phyloP scores from a whole-genome alignment of 1,140 invertebrate genomes.

The Heliconius nattereri region DNA sequence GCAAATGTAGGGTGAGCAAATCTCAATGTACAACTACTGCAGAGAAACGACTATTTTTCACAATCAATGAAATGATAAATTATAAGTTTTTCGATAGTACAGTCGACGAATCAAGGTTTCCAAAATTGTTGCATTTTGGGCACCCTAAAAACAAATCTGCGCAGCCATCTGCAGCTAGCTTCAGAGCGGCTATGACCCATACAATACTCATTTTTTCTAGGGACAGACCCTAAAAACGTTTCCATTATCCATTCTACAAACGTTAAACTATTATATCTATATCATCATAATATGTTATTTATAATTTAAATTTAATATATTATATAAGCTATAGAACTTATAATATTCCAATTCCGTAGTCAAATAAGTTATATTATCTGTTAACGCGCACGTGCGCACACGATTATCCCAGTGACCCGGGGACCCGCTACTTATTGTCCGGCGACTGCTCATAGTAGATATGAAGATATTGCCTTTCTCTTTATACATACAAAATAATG shows the following conservation, averaged over 20 bases:
- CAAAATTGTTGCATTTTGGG: too few species aligned
- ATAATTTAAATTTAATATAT: neutral
- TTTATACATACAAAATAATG: neutral
- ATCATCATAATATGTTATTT: neutral
- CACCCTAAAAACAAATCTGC: too few species aligned
- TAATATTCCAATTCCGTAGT: conserved; percentile 6
- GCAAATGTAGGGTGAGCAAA: too few species aligned
- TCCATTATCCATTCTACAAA: too few species aligned
- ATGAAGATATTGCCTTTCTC: conserved; percentile 8
- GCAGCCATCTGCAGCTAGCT: too few species aligned
- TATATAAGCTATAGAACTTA: neutral
- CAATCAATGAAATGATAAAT: too few species aligned
- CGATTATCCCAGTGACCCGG: conserved; percentile 51
- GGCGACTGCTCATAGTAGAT: conserved; percentile 35
- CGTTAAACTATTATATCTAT: neutral
- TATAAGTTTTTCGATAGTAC: too few species aligned
- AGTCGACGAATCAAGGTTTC: too few species aligned
- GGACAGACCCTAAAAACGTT: too few species aligned
- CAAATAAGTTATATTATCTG: conserved; percentile 18
- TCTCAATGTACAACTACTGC: neutral
- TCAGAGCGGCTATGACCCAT: too few species aligned
- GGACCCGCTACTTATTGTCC: conserved; percentile 39
- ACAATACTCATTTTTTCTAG: too few species aligned
- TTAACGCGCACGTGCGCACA: conserved; percentile 42
- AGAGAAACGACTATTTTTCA: neutral